phyloP scores from a whole-genome alignment of 2,113 vertebrate genomes.

The Cervus canadensis region DNA sequence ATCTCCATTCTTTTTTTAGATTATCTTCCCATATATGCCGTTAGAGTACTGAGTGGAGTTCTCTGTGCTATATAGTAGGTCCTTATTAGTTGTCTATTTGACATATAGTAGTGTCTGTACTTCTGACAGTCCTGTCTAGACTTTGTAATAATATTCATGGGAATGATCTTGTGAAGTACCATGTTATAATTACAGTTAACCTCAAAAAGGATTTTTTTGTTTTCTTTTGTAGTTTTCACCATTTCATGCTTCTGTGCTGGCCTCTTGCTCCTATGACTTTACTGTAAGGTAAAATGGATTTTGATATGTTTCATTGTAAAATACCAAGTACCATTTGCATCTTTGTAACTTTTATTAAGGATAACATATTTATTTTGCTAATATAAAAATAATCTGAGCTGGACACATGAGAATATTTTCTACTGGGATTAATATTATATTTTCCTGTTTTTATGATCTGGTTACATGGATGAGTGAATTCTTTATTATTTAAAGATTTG shows the following conservation, averaged over 20 bases:
- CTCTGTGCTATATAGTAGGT: not conserved
- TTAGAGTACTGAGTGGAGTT: not conserved
- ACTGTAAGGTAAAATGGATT: conserved; percentile 89
- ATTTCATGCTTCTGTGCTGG: conserved; percentile 86
- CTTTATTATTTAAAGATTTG: conserved; percentile 44
- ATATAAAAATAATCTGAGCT: conserved; percentile 22
- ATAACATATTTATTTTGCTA: conserved; percentile 28
- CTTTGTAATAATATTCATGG: not conserved
- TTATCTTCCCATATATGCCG: not conserved
- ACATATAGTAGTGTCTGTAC: not conserved
- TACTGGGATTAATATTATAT: not conserved
- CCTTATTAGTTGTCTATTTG: not conserved
- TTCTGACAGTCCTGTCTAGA: not conserved
- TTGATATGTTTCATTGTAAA: conserved; percentile 39
- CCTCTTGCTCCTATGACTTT: conserved; percentile 98
- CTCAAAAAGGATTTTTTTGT: not conserved
- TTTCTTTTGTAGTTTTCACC: conserved; percentile 91
- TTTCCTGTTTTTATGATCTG: conserved; percentile 40
- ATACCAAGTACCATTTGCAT: not conserved
- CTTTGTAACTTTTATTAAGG: conserved; percentile 23
- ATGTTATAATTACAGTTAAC: not conserved
- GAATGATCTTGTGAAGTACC: conserved; percentile 23
- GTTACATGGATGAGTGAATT: not conserved
- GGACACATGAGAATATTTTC: not conserved
- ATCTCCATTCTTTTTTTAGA: not conserved